Evolutionary conservation across 2,797 vertebrate species (phyloP), one percentile per base, ranked within the genome.

Genomic region (Arctocebus calabarensis): DNA sequence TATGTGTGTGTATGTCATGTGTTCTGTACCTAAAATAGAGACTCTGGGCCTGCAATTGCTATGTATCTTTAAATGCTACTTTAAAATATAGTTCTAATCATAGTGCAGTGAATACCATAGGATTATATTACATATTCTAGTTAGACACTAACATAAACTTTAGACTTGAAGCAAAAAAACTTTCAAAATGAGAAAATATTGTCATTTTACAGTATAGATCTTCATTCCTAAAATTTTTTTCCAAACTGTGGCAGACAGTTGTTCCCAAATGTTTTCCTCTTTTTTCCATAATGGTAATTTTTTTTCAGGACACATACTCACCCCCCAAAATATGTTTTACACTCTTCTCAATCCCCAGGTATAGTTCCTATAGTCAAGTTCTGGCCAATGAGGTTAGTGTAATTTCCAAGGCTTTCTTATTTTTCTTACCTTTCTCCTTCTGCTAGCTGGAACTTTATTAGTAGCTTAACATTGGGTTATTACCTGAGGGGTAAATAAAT

Each of bases 351-450:
- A 64, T 64, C 16, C 23, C 19, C 55, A 75, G 29, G 20, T 45
- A 45, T 11, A 71, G n/a, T n/a, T 32, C 85, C 62, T 40, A 25
- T 86, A 43, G 32, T 14, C 29, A 82, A 57, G 11, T 74, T 94
- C 40, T 89, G 32, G 73, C 27, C 45, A 78, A 27, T 55, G 40
- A 94, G 34, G 64, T 89, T 55, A 45, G 12, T 70, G 19, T 81
- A 75, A 59, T 95, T 87, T 95, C 40, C 10, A 88, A 48, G 7
- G 17, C 43, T 93, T 91, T 91, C 90, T 91, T 91, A 32, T 94
- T 94, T 73, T 64, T 75, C 37, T 86, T 74, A 45, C 8, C 64
- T 78, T 90, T 57, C 25, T 91, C n/a, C 29, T 75, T 88, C 29
- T 94, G 48, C 16, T 78, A 5, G 16, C 52, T 84, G 2, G 34